These are phyloP conservation scores for Eristalinus sepulchralis DNA, from an alignment of 2,888 invertebrate species.

Conservation along the genomic window DNA sequence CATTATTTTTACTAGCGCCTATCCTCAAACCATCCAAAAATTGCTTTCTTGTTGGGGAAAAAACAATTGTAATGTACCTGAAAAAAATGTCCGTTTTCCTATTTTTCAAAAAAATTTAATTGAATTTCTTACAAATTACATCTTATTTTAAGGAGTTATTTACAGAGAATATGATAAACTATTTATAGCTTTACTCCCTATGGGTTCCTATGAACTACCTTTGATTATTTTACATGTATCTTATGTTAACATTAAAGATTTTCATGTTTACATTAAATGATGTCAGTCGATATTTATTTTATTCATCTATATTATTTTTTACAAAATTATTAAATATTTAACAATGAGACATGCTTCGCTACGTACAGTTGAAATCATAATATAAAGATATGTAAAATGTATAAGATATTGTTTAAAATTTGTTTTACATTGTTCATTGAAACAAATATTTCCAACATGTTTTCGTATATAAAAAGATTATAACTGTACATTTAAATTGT, in stretches of 20 bases:
- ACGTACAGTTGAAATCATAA: constrained; percentile 19
- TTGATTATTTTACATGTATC: constrained; percentile 14
- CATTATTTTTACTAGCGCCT: no score
- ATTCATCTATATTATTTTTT: constrained; percentile 22
- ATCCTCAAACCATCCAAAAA: no score
- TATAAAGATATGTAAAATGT: constrained; percentile 64
- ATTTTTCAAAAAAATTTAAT: neutral
- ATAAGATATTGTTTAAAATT: constrained; percentile 52
- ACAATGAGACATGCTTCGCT: constrained; percentile 5
- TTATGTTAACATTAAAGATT: constrained; percentile 2
- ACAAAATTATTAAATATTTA: constrained; percentile 42
- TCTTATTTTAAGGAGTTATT: neutral
- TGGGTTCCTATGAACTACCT: neutral
- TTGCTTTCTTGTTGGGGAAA: no score
- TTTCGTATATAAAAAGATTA: constrained; percentile 40
- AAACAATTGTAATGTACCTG: no score
- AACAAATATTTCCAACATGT: constrained; percentile 3
- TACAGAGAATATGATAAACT: neutral
- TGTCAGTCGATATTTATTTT: constrained; percentile 61
- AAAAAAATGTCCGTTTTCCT: neutral
- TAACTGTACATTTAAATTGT: constrained; percentile 43
- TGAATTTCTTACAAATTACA: neutral
- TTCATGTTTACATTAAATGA: constrained; percentile 43
- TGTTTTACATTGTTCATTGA: constrained; percentile 4
- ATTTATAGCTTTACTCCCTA: neutral